Base-by-base conservation (phyloP, 2,113 vertebrate species). In the Nanorana parkeri region DNA sequence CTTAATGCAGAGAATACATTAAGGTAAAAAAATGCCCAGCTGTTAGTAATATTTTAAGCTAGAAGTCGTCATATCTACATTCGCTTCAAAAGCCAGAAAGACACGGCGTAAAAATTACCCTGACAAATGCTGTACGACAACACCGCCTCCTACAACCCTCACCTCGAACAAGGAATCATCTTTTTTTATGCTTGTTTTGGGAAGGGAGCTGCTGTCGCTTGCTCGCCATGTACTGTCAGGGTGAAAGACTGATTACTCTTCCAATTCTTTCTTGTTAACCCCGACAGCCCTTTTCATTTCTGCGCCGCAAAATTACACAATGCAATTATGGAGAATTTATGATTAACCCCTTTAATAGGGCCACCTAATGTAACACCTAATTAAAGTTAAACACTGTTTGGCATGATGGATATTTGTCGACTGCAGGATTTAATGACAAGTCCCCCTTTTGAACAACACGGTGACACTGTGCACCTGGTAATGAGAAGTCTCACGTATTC, bases 321-420 rank as follows among this genome's bases (percentile, higher is more conserved):
- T 61, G 20, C 72, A 75, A 61, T 71, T 71, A 54, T 17, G n/a
- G n/a, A 61, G 72, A 75, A 75, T 60, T 60, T 60, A 41, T 75
- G 72, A 75, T 75, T 75, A 75, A 75, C 72, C 72, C 72, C 41
- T 61, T 61, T 60, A 60, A 29, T 61, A 23, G 72, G 55, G 72
- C 55, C 41, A 23, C 55, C 36, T 61, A 75, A 61, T 61, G 36
- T 41, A 56, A 75, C 72, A 61, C 23, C 16, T 61, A 75, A 75
- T 75, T 75, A 75, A 29, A 23, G 55, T 75, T 75, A 75, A 75
- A 74, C 54, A 74, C 54, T 74, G 54, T 74, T 74, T 21, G 13
- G 58, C 13, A 21, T 36, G 54, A 58, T 19, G 10, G 8, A 58
- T 32, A 58, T 56, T 73, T 56, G 10, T 73, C 8, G 58, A 60